Conservation (phyloP, 2,888 invertebrate genomes). For the Brassicogethes aeneus region DNA sequence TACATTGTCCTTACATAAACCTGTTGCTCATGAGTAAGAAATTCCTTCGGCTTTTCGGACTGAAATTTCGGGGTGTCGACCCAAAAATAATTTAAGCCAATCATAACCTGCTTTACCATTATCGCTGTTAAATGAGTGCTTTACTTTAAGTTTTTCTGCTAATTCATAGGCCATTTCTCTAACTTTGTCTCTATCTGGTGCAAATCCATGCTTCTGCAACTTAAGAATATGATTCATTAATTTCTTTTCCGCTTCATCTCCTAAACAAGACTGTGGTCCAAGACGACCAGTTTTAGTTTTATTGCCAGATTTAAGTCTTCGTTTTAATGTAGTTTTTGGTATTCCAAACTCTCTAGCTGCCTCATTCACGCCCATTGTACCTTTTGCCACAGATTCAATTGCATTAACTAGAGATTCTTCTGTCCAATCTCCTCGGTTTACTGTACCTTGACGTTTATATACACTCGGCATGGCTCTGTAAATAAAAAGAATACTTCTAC, state of each 20-base stretch:
- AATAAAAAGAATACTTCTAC: too few species aligned
- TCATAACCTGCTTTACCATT: slow-evolving; percentile 8
- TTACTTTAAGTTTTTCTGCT: slow-evolving; percentile 10
- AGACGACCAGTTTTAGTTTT: slow-evolving; percentile 2
- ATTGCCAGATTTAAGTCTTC: slow-evolving; percentile 1
- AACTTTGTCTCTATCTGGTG: slow-evolving; percentile 10
- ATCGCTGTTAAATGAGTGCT: slow-evolving; percentile 11
- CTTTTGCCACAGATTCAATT: too few species aligned
- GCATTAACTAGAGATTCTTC: too few species aligned
- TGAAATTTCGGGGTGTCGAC: slow-evolving; percentile 6
- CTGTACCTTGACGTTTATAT: too few species aligned
- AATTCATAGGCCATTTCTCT: slow-evolving; percentile 11
- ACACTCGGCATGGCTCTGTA: too few species aligned
- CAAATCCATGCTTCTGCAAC: slow-evolving; percentile 15
- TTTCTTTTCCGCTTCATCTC: slow-evolving; percentile 7
- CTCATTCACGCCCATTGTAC: too few species aligned
- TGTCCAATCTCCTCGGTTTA: too few species aligned
- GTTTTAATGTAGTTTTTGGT: too few species aligned
- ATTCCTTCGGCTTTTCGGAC: slow-evolving; percentile 13
- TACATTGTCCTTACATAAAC: slow-evolving; percentile 1
- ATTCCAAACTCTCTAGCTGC: too few species aligned
- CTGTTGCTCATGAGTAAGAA: slow-evolving; percentile 5
- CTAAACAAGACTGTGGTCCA: slow-evolving; percentile 8
- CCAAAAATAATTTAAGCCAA: slow-evolving; percentile 12
- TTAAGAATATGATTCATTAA: slow-evolving; percentile 10